Evolutionary conservation across 1,140 invertebrate species (phyloP).

Genomic region (Metopolophium dirhodum): DNA sequence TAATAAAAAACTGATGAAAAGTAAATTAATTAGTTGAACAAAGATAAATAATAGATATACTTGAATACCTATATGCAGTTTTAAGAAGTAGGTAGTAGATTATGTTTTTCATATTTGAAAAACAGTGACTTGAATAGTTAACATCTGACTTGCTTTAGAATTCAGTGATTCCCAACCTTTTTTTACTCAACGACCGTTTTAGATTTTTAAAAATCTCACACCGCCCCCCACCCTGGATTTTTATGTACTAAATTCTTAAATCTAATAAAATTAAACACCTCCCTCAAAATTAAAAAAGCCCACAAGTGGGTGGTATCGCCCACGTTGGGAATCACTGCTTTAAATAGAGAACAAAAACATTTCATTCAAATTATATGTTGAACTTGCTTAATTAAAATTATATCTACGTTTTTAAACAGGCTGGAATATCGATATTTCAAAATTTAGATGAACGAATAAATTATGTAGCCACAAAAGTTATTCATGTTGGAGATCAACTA

Average conservation of each 20-base stretch:
- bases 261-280: no score
- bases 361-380: not conserved
- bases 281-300: no score
- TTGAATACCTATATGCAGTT: not conserved
- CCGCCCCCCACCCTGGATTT: no score
- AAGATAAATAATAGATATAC: not conserved
- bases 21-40: not conserved
- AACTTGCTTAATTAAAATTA: constrained; percentile 45
- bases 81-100: not conserved
- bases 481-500: constrained; percentile 96
- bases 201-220: no score
- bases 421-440: constrained; percentile 86
- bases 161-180: no score
- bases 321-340: not conserved
- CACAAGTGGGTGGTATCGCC: no score
- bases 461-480: constrained; percentile 94
- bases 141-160: not conserved
- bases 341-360: not conserved
- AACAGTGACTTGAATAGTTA: not conserved
- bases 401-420: constrained; percentile 64
- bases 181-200: no score
- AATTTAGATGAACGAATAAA: constrained; percentile 95
- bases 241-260: no score
- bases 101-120: not conserved
- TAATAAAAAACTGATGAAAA: no score